Evolutionary conservation across 2,113 vertebrate genomes (phyloP).

Genomic region (Dinomys branickii): DNA sequence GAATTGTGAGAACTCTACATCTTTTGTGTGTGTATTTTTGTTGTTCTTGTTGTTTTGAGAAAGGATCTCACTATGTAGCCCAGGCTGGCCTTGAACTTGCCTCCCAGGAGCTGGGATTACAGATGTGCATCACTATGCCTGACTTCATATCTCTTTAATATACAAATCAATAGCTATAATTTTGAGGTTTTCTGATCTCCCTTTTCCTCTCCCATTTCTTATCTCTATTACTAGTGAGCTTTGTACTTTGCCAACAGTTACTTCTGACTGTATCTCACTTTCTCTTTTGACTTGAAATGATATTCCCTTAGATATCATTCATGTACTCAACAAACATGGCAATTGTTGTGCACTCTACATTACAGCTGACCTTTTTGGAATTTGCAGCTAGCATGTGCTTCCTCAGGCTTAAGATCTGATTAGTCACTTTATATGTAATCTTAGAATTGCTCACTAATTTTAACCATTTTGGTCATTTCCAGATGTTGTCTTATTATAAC

Average conservation of each 20-base stretch:
- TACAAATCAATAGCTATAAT: neutral
- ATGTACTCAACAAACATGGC: neutral
- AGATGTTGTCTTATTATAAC: conserved; percentile 1
- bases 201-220: neutral
- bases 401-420: neutral
- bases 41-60: neutral
- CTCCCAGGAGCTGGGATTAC: neutral
- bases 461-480: neutral
- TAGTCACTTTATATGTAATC: neutral
- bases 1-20: neutral
- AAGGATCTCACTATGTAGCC: neutral
- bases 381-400: neutral
- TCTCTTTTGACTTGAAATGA: neutral
- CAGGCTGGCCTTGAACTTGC: too few species aligned
- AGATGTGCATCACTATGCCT: neutral
- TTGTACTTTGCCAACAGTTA: neutral
- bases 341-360: neutral
- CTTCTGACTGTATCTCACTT: neutral
- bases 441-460: neutral
- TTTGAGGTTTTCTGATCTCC: neutral
- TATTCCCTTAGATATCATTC: neutral
- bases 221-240: neutral
- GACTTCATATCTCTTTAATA: neutral
- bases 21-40: neutral
- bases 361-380: neutral